Percentiles rank a stretch among this genome's conserved stretches.
These are phyloP conservation scores for Steatornis caripensis DNA, from an alignment of 2,113 vertebrate species.

Conservation along the genomic window DNA sequence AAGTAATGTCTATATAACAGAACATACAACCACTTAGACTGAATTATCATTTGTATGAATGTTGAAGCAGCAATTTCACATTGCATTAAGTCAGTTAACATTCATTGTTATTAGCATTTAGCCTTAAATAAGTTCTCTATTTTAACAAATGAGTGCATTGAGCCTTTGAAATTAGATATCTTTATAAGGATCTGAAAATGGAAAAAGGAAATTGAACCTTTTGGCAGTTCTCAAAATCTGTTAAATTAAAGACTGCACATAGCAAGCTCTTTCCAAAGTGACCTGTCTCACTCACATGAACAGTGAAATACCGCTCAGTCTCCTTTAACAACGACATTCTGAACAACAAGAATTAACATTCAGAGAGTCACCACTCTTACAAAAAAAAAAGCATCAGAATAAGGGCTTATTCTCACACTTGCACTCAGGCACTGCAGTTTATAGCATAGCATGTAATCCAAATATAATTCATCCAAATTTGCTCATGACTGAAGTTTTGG, in stretches of 20 bases:
- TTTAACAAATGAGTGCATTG: slow-evolving; percentile 10
- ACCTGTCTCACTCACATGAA: neutral
- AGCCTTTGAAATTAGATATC: slow-evolving; percentile 4
- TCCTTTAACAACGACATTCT: neutral
- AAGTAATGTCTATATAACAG: slow-evolving; percentile 35
- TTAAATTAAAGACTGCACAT: neutral
- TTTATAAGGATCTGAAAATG: neutral
- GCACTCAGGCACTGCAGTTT: neutral
- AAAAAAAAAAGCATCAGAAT: neutral
- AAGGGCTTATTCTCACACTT: neutral
- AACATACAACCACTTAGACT: slow-evolving; percentile 19
- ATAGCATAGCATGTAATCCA: neutral
- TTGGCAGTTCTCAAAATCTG: neutral
- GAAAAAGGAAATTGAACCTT: neutral
- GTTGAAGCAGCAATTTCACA: slow-evolving; percentile 27
- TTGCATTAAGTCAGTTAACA: slow-evolving; percentile 48
- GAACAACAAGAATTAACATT: neutral
- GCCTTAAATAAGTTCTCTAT: slow-evolving; percentile 40
- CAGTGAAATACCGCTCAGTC: neutral
- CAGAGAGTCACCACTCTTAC: neutral
- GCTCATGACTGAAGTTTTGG: neutral
- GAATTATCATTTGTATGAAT: slow-evolving; percentile 43
- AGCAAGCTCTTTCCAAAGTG: neutral
- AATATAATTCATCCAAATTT: neutral
- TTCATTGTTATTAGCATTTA: slow-evolving; percentile 30